Evolutionary conservation across 2,888 invertebrate species (phyloP), one percentile per base, ranked within the genome.

Genomic region (Platypus cylindrus): DNA sequence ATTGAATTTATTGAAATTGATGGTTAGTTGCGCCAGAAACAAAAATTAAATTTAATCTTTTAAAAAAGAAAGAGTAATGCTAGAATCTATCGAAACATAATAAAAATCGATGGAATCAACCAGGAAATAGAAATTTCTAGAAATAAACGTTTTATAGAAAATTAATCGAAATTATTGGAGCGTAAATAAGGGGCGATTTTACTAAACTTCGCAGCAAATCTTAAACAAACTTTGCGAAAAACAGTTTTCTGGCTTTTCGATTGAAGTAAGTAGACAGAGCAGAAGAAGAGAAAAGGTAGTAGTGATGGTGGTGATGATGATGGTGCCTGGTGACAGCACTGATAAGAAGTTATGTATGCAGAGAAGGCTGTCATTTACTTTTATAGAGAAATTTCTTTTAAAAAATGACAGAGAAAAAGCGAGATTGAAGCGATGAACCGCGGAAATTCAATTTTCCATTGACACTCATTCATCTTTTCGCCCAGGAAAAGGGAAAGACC

Each of bases 401-500:
- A 56, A 56, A 58, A 55, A 55, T 53, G 49, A 49, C 49, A 45
- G 48, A 47, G 50, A 49, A 53, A 44, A 45, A 48, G 50, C 51
- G 55, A 56, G 53, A 71, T 70, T 68, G 70, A 68, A 65, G 68
- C 71, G 70, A 71, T 71, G 70, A 69, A 71, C 70, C 71, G 67
- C 70, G 67, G 71, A 71, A 40, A 72, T 73, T 72, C 71, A 73
- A 72, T 73, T 71, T 72, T 68, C 71, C 69, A 71, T 71, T 70
- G 70, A 71, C 70, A 70, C 53, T 53, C 54, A 57, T 57, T 55
- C 51, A 53, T 56, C 56, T 55, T 53, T 45, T 42, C 36, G 29
- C n/a, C 34, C 27, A 22, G 28, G 25, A 33, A 43, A 43, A 41
- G 31, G 31, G 41, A 17, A 41, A 33, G 32, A 41, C 30, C 34